Percentiles rank a stretch among this genome's conserved stretches.
These are phyloP conservation scores for Diloba caeruleocephala DNA, from an alignment of 2,888 invertebrate species.

Conservation along the genomic window DNA sequence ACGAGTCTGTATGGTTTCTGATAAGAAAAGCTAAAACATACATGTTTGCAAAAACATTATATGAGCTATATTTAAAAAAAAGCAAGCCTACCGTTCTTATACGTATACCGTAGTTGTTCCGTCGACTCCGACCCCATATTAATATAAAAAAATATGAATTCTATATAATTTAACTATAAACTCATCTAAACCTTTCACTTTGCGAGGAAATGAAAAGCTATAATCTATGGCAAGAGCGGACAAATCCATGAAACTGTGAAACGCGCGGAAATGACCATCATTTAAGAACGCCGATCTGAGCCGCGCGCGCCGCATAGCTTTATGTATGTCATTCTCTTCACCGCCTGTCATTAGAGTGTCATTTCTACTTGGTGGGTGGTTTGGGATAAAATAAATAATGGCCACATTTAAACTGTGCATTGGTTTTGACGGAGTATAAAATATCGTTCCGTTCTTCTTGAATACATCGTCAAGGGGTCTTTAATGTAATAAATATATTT, in stretches of 20 bases:
- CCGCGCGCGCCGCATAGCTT: conserved; percentile 25
- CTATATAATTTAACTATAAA: conserved; percentile 3
- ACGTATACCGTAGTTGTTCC: too few species aligned
- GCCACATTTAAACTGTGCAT: background rate
- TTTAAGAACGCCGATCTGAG: conserved; percentile 45
- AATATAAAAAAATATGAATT: too few species aligned
- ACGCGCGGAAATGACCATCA: conserved; percentile 64
- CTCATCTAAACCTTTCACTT: conserved; percentile 57
- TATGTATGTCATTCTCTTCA: conserved; percentile 50
- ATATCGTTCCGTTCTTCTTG: too few species aligned
- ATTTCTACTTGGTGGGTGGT: conserved; percentile 64
- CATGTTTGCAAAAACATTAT: too few species aligned
- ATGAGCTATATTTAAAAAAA: too few species aligned
- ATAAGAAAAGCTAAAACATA: too few species aligned
- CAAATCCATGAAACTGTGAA: conserved; percentile 61
- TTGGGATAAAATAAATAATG: conserved; percentile 10
- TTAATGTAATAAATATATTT: too few species aligned
- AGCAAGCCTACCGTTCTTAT: too few species aligned
- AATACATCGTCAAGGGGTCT: too few species aligned
- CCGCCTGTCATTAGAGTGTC: conserved; percentile 46
- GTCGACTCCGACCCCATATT: too few species aligned
- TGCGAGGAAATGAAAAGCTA: conserved; percentile 51
- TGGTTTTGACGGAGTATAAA: too few species aligned
- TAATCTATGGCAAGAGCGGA: conserved; percentile 45
- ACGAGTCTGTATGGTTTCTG: too few species aligned